These are phyloP conservation scores for Aplodontia rufa DNA, from an alignment of 2,113 vertebrate species.

Conservation along the genomic window DNA sequence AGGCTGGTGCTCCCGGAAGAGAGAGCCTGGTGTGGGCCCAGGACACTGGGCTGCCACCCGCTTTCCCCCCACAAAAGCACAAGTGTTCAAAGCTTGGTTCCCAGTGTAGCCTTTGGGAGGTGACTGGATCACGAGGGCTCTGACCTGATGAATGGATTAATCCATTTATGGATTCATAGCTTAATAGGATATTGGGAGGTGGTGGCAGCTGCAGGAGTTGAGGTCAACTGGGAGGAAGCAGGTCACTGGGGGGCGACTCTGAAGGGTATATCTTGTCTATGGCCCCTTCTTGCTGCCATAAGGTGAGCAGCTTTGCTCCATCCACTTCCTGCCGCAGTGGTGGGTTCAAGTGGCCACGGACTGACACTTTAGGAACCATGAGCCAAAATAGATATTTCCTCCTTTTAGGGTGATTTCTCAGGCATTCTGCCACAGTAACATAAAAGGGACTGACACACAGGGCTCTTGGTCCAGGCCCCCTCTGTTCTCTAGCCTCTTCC, in stretches of 20 bases:
- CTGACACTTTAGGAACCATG: not conserved
- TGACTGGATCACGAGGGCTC: not conserved
- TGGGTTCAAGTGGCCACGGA: not conserved
- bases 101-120: not conserved
- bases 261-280: not conserved
- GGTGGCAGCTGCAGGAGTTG: too few species aligned
- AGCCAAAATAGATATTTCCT: not conserved
- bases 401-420: not conserved
- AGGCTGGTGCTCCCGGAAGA: not conserved
- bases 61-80: too few species aligned
- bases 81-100: not conserved
- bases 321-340: not conserved
- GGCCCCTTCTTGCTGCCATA: not conserved
- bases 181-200: not conserved
- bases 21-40: not conserved
- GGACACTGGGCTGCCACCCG: not conserved
- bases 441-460: not conserved
- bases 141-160: not conserved
- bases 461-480: not conserved
- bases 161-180: not conserved
- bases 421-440: not conserved
- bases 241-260: too few species aligned
- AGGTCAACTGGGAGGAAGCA: too few species aligned
- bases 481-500: not conserved
- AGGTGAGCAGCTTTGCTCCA: not conserved